Conservation (phyloP, 2,797 vertebrate genomes). For the Gobio occitaniae region DNA sequence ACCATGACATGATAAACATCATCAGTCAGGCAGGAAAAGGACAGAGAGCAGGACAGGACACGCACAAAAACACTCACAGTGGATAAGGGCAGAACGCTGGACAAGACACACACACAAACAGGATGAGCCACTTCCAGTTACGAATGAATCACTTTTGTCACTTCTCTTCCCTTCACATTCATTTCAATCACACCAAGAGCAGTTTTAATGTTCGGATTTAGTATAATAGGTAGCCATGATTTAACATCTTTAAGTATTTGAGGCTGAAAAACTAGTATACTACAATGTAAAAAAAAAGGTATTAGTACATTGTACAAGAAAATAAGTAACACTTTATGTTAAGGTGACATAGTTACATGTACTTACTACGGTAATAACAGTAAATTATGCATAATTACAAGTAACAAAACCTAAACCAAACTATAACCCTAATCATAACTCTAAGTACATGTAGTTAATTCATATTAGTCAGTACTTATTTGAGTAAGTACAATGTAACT, state of each 20-base stretch:
- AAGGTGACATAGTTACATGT: no score
- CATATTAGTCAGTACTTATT: no score
- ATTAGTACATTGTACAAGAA: no score
- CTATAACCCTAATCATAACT: no score
- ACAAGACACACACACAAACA: conserved; percentile 45
- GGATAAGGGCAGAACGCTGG: conserved; percentile 23
- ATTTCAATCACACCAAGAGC: not conserved
- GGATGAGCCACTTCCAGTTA: conserved; percentile 47
- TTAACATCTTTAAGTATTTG: not conserved
- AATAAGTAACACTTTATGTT: no score
- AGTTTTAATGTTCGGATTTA: not conserved
- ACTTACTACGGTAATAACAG: no score
- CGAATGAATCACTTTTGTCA: conserved; percentile 39
- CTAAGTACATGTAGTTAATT: no score
- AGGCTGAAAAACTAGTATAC: not conserved
- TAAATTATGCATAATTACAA: no score
- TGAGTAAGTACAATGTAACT: no score
- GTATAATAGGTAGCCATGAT: not conserved
- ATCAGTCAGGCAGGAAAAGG: conserved; percentile 22
- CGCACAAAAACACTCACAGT: conserved; percentile 19
- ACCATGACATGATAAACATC: conserved; percentile 30
- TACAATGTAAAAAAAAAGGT: not conserved
- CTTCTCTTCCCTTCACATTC: not conserved
- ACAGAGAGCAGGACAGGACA: conserved; percentile 35
- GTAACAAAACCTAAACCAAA: no score